phyloP scores from a whole-genome alignment of 2,113 vertebrate genomes.

The Tachysurus vachellii region DNA sequence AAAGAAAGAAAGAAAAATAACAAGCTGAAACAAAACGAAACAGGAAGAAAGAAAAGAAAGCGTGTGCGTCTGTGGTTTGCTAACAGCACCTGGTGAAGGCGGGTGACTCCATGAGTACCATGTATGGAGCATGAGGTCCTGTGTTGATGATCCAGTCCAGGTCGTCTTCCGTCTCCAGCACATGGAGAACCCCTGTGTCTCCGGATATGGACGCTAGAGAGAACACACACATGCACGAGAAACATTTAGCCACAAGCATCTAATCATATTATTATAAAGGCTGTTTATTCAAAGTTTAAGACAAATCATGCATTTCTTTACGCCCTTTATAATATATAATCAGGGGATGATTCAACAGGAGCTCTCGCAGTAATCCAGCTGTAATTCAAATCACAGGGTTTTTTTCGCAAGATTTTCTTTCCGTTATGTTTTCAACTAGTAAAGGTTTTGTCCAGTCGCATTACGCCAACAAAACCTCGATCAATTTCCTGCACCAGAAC shows the following conservation, averaged over 20 bases:
- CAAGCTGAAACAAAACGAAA: too few relatives aligned
- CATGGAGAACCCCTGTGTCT: conserved; percentile 89
- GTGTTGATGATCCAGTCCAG: conserved; percentile 81
- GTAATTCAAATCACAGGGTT: neutral
- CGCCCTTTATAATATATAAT: neutral
- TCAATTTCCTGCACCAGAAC: neutral
- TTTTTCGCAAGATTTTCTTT: neutral
- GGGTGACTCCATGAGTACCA: conserved; percentile 81
- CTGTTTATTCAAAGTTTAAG: neutral
- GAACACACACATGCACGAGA: neutral
- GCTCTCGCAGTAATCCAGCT: neutral
- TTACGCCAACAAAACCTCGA: neutral
- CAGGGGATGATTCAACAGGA: neutral
- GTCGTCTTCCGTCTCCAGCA: conserved; percentile 81
- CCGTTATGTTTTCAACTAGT: neutral
- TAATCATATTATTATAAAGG: neutral
- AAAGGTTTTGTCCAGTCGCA: neutral
- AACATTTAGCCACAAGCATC: neutral
- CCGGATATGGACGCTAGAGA: conserved; percentile 76
- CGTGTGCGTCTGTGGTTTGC: neutral
- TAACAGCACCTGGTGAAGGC: conserved; percentile 84
- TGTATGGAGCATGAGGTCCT: conserved; percentile 85
- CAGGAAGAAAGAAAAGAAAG: neutral
- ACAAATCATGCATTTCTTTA: neutral
- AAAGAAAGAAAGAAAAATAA: neutral